Base-by-base conservation (phyloP, 2,797 vertebrate genomes). In the Picus viridis region DNA sequence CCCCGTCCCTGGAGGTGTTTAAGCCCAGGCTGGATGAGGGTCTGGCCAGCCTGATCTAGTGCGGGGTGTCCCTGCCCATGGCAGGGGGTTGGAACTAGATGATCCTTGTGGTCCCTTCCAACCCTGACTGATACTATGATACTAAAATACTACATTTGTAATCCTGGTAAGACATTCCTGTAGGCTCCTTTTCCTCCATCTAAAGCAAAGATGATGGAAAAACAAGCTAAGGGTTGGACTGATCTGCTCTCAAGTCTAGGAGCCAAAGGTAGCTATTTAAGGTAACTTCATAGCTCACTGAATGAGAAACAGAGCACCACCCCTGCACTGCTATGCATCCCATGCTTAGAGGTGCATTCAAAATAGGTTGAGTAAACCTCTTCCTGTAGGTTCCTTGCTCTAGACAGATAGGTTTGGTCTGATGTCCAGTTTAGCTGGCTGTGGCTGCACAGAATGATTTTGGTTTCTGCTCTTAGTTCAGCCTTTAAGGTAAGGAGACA, bases 101-200 rank as follows among this genome's bases (percentile, higher is more conserved):
- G 34, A 34, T 34, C 34, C 34, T 34, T 34, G 34, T 34, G 34
- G 34, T 34, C 34, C 34, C 34, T 34, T 34, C 34, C 34, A 34
- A 34, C 34, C 34, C 34, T 34, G 34, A 34, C 34, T 34, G 34
- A 34, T 34, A 34, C 34, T 34, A 34, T 34, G 34, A 34, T 34
- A 34, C 34, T 34, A 8, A 7, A 34, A 34, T 34, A 58, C 6
- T 0, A 0, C 14, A 64, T 16, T 57, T 49, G 29, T 43, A 81
- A 65, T 7, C 27, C 54, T 6, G 17, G 56, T 27, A 5, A 91
- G 14, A 77, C 70, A 63, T 30, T 76, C 47, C 13, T 49, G 32
- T 20, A 78, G 59, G 7, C 14, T 61, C 39, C 34, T 62, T 30
- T 85, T 84, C 17, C 30, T 73, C 34, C 29, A 10, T 27, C 30